Evolutionary conservation across 2,797 vertebrate genomes (phyloP).

Genomic region (Platalea minor): DNA sequence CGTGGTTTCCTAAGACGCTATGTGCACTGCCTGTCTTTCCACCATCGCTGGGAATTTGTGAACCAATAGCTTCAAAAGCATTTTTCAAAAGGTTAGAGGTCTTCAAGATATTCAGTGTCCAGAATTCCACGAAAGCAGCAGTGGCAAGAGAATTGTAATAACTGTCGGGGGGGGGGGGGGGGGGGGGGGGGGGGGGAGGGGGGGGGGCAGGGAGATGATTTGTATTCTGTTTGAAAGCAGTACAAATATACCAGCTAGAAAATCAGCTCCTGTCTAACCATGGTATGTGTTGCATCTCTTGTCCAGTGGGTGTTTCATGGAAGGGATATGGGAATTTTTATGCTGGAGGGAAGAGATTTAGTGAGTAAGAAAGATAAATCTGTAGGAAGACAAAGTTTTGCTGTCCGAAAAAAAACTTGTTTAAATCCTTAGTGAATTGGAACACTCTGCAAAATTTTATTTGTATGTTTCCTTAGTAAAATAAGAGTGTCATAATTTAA

Average conservation of each 20-base stretch:
- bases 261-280: background rate
- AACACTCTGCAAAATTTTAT: background rate
- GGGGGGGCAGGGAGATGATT: background rate
- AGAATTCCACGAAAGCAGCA: background rate
- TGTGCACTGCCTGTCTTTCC: background rate
- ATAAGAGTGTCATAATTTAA: background rate
- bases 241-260: background rate
- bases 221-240: background rate
- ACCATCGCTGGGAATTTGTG: background rate
- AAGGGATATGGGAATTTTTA: background rate
- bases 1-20: background rate
- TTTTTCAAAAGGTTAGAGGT: background rate
- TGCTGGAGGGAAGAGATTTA: background rate
- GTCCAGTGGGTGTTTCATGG: background rate
- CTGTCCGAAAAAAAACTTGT: background rate
- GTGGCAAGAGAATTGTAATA: background rate
- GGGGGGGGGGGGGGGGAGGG: rapidly evolving
- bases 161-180: background rate
- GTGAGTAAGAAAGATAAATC: background rate
- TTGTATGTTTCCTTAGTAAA: background rate
- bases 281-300: background rate
- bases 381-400: background rate
- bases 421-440: background rate
- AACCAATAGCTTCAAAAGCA: background rate
- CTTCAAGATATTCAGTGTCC: background rate